Evolutionary conservation across 2,888 invertebrate species (phyloP).

Genomic region (Erebia epiphron): DNA sequence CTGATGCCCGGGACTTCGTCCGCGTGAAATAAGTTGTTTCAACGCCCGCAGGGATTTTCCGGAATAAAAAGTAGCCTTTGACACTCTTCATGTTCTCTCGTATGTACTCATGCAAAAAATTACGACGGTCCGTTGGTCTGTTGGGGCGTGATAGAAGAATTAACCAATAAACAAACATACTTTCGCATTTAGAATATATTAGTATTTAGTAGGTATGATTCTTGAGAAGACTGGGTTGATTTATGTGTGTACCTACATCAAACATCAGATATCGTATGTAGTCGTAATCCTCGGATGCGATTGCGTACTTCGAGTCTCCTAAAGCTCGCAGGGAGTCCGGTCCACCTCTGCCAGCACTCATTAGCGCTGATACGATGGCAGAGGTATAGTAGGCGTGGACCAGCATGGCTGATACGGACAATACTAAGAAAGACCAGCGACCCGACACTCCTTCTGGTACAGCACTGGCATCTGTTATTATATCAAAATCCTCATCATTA

Average conservation of each 20-base stretch:
- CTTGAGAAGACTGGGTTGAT: neutral
- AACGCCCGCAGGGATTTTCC: no score
- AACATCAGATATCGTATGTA: constrained; percentile 64
- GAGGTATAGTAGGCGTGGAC: constrained; percentile 74
- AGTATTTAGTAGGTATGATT: no score
- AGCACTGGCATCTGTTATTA: constrained; percentile 60
- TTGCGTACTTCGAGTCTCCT: constrained; percentile 66
- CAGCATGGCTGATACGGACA: constrained; percentile 68
- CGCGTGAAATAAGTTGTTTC: no score
- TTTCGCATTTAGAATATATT: no score
- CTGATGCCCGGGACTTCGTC: no score
- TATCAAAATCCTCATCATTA: neutral
- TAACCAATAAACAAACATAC: no score
- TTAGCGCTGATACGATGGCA: constrained; percentile 68
- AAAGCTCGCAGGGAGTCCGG: constrained; percentile 57
- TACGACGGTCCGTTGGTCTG: no score
- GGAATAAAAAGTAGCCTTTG: no score
- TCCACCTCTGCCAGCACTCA: constrained; percentile 64
- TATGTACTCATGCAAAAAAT: no score
- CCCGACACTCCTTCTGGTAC: constrained; percentile 66
- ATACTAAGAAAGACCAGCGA: constrained; percentile 61
- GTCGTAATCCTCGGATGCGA: constrained; percentile 66
- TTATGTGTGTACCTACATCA: constrained; percentile 53
- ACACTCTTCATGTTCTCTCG: no score
- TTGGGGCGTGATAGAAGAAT: no score